Base-by-base conservation (phyloP, 2,113 vertebrate genomes). In the Tretioscincus oriximinensis region DNA sequence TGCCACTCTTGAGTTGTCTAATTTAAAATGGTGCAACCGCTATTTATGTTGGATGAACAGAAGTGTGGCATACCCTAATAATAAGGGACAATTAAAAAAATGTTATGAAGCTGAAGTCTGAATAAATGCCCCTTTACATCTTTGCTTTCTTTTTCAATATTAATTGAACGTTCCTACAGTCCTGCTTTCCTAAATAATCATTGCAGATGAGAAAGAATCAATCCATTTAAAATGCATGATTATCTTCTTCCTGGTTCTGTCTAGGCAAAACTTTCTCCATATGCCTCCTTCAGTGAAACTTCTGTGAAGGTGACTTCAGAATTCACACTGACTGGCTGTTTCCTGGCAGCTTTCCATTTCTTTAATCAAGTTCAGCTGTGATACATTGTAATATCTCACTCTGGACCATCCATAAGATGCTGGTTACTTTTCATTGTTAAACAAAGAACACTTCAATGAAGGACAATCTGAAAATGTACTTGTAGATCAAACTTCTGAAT, bases 331-430 rank as follows among this genome's bases (percentile, higher is more conserved):
- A 29, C 77, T 80, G 75, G 73, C 81, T 90, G 77, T 20, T 8
- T 60, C 26, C 76, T 90, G 90, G 89, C 84, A 86, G 47, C 9
- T 84, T 91, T 91, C 86, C 91, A 88, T 66, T 66, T 84, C 54
- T 41, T 51, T 91, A 81, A 90, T 77, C 74, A 88, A 90, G 87
- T 88, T 89, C 86, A 82, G 29, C 66, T 58, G 76, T 82, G 81
- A 86, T 90, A 83, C 85, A 26, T 81, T 85, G 10, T n/a, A 86
- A 77, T 21, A 61, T 82, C 86, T 85, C 0, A 67, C 85, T 87
- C 82, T 81, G 60, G 84, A 63, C 73, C 81, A 2, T 14, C 2
- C 14, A 4, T 71, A 77, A 35, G 81, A 9, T 35, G n/a, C 4
- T 82, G 76, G 86, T 72, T 80, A 85, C 76, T 51, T 76, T 87